Evolutionary conservation across 1,140 invertebrate genomes (phyloP).

Genomic region (Dendroctonus valens): DNA sequence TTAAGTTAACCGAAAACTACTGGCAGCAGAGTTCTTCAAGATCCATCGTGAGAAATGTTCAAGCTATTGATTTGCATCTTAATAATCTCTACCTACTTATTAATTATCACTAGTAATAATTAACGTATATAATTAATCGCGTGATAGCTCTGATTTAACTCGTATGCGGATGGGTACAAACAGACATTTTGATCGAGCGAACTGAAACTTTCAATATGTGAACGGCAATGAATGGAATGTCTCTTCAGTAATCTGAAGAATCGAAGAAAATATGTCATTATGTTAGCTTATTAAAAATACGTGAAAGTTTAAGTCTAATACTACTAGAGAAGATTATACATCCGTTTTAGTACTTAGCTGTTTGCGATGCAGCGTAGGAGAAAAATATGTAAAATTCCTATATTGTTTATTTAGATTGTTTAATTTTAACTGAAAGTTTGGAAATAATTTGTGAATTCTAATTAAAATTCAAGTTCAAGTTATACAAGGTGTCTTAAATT

Average conservation of each 20-base stretch:
- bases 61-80: too few species aligned
- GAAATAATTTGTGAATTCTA: background rate
- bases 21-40: too few species aligned
- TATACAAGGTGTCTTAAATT: background rate
- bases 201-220: too few species aligned
- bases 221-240: constrained; percentile 15
- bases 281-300: constrained; percentile 25
- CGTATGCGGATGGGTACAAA: too few species aligned
- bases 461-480: background rate
- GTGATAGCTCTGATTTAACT: too few species aligned
- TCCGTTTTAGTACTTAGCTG: constrained; percentile 2
- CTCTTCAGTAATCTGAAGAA: constrained; percentile 13
- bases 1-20: too few species aligned
- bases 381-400: background rate
- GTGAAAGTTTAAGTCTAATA: constrained; percentile 20
- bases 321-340: constrained; percentile 11
- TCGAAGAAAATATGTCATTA: constrained; percentile 25
- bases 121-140: too few species aligned
- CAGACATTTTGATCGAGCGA: too few species aligned
- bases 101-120: too few species aligned
- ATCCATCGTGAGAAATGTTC: too few species aligned
- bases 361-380: background rate
- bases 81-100: too few species aligned
- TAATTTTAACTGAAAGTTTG: background rate
- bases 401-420: background rate